Evolutionary conservation across 2,888 invertebrate species (phyloP).

Genomic region (Asteroscopus sphinx): DNA sequence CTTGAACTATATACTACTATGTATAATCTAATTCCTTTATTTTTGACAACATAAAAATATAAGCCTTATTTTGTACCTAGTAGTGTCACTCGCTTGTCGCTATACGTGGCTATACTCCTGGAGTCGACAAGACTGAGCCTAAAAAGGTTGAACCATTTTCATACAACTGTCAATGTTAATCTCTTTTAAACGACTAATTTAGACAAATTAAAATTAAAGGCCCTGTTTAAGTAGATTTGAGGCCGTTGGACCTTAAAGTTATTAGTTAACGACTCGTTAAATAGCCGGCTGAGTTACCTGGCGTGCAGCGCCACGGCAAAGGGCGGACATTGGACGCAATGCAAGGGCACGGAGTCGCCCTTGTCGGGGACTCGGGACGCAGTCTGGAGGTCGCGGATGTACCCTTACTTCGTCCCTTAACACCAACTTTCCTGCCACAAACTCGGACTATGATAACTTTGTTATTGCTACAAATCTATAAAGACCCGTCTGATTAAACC

Average conservation of each 20-base stretch:
- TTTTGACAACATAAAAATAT: too few relatives aligned
- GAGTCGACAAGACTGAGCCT: not conserved
- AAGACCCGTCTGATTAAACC: constrained; percentile 35
- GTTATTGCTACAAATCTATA: constrained; percentile 50
- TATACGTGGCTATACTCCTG: too few relatives aligned
- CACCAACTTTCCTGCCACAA: constrained; percentile 58
- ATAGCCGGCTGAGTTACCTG: constrained; percentile 27
- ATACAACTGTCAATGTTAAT: not conserved
- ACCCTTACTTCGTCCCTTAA: constrained; percentile 74
- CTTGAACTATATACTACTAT: not conserved
- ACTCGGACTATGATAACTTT: constrained; percentile 54
- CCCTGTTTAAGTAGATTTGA: not conserved
- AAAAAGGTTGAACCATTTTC: not conserved
- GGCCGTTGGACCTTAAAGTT: constrained; percentile 15
- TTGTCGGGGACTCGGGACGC: constrained; percentile 76
- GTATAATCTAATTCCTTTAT: constrained; percentile 20
- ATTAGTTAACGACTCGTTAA: constrained; percentile 29
- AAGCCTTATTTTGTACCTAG: too few relatives aligned
- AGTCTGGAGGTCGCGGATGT: constrained; percentile 87
- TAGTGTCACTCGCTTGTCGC: too few relatives aligned
- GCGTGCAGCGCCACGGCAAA: constrained; percentile 30
- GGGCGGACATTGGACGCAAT: constrained; percentile 69
- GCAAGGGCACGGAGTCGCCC: constrained; percentile 83
- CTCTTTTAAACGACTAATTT: not conserved
- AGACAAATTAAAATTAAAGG: constrained; percentile 8